These are phyloP conservation scores for Adineta ricciae DNA, from an alignment of 2,888 invertebrate genomes.

Conservation along the genomic window DNA sequence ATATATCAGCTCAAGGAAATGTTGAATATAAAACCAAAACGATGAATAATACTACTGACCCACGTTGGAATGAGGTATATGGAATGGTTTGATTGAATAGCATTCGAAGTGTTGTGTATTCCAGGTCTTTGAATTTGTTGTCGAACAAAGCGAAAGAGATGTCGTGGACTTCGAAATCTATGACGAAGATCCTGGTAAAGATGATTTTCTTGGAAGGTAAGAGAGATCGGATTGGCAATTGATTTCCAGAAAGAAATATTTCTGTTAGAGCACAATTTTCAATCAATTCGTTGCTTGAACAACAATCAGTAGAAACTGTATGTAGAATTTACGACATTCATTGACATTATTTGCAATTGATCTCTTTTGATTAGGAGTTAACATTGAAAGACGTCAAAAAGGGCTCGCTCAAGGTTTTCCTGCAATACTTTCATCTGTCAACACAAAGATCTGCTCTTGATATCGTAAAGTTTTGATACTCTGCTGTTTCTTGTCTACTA, in stretches of 20 bases:
- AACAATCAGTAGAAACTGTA: constrained; percentile 20
- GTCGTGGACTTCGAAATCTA: constrained; percentile 7
- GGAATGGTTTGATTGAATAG: neutral
- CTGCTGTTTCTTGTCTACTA: neutral
- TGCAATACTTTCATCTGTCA: constrained; percentile 28
- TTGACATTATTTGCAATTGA: neutral
- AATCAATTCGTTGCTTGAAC: constrained; percentile 19
- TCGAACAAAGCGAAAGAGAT: constrained; percentile 5
- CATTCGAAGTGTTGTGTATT: neutral
- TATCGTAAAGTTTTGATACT: neutral
- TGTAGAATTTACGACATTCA: neutral
- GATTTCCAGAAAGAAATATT: neutral
- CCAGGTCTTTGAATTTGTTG: neutral
- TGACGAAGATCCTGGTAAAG: constrained; percentile 30
- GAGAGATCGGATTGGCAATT: too few species aligned
- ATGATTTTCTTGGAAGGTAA: constrained; percentile 27
- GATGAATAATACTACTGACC: constrained; percentile 21
- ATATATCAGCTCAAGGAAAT: neutral
- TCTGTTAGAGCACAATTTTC: neutral
- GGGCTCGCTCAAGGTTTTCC: constrained; percentile 22
- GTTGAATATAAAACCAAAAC: constrained; percentile 8
- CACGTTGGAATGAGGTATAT: constrained; percentile 30
- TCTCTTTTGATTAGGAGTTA: neutral
- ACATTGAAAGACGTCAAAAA: constrained; percentile 22
- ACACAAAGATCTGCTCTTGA: constrained; percentile 14